These are phyloP conservation scores for Benitochromis conjunctus DNA, from an alignment of 2,113 vertebrate genomes.

Conservation along the genomic window DNA sequence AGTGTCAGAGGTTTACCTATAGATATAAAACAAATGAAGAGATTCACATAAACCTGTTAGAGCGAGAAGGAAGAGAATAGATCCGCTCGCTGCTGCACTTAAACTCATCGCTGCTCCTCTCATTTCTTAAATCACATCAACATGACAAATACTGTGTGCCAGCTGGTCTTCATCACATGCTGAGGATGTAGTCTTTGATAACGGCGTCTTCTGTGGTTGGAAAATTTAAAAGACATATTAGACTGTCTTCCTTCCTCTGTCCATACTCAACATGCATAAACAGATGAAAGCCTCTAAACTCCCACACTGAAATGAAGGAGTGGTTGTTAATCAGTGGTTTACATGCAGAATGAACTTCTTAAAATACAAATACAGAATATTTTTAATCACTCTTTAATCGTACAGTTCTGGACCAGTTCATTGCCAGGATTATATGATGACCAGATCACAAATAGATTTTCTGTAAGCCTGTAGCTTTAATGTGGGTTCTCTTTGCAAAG, in stretches of 20 bases:
- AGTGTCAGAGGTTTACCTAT: too few relatives aligned
- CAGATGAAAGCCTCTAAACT: accelerated
- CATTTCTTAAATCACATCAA: not conserved
- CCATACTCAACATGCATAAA: not conserved
- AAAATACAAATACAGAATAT: not conserved
- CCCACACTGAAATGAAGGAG: not conserved
- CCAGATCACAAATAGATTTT: too few relatives aligned
- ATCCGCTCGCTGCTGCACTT: not conserved
- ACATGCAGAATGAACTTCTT: not conserved
- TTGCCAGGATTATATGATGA: too few relatives aligned
- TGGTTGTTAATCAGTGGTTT: not conserved
- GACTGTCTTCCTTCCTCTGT: not conserved
- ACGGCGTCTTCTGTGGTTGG: not conserved
- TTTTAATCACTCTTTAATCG: too few relatives aligned
- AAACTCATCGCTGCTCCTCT: not conserved
- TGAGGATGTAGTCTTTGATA: not conserved
- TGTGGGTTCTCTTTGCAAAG: not conserved
- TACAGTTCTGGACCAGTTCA: too few relatives aligned
- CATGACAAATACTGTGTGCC: not conserved
- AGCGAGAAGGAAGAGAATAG: not conserved
- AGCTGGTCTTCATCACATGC: not conserved
- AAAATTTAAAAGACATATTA: not conserved
- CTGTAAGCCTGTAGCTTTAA: not conserved
- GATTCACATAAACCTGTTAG: not conserved
- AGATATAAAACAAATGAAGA: too few relatives aligned